Evolutionary conservation across 2,113 vertebrate species (phyloP).

Genomic region (Rattus rattus): DNA sequence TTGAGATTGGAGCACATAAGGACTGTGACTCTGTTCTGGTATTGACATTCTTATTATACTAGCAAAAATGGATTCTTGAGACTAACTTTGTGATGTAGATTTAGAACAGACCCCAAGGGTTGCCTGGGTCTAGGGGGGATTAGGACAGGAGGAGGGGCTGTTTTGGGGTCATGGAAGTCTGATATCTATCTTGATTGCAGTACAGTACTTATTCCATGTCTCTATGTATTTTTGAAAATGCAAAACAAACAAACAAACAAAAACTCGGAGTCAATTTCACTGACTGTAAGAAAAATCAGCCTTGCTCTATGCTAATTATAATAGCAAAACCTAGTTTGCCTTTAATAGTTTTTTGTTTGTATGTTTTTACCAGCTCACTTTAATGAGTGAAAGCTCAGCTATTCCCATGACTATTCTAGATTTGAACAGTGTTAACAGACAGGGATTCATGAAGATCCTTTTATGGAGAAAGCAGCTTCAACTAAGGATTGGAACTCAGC

Average conservation of each 20-base stretch:
- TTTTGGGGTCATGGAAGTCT: not conserved
- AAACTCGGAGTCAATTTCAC: not conserved
- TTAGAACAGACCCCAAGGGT: not conserved
- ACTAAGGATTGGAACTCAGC: not conserved
- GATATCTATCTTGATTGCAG: not conserved
- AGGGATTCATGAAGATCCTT: not conserved
- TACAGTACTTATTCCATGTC: not conserved
- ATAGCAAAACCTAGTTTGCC: not conserved
- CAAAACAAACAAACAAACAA: not conserved
- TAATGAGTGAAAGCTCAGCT: not conserved
- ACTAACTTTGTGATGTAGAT: not conserved
- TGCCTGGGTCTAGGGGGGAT: not conserved
- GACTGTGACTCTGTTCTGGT: not conserved
- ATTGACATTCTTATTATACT: not conserved
- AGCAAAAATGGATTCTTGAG: not conserved
- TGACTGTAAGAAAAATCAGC: not conserved
- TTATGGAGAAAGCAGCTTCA: not conserved
- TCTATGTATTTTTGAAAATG: not conserved
- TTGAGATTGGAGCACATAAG: not conserved
- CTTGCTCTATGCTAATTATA: constrained; percentile 2
- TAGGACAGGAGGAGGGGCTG: not conserved
- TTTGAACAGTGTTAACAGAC: not conserved
- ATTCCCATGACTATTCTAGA: not conserved
- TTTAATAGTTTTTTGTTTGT: not conserved
- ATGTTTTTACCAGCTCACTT: not conserved